Evolutionary conservation across 2,113 vertebrate genomes (phyloP).

Genomic region (Carettochelys insculpta): DNA sequence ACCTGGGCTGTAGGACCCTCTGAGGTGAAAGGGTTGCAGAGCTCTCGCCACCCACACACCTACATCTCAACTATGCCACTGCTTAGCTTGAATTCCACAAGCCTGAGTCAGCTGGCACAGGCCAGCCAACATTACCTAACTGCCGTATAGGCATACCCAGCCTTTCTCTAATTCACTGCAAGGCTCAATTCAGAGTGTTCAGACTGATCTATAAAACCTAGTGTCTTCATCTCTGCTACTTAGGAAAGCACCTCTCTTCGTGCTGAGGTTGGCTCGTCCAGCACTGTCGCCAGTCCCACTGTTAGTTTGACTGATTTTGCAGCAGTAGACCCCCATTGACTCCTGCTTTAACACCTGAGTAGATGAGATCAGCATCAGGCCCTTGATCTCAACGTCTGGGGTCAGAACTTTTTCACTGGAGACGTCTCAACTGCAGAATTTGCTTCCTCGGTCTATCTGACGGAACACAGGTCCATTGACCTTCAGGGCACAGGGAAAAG

Average conservation of each 20-base stretch:
- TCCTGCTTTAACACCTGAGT: background rate
- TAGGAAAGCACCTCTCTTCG: background rate
- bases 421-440: background rate
- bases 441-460: accelerated
- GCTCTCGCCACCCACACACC: background rate
- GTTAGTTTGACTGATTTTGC: background rate
- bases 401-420: background rate
- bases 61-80: background rate
- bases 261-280: accelerated
- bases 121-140: background rate
- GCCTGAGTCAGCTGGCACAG: background rate
- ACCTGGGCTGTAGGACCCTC: background rate
- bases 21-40: background rate
- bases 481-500: background rate
- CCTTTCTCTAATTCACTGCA: background rate
- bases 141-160: background rate
- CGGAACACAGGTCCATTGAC: background rate
- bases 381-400: background rate
- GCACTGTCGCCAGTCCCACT: background rate
- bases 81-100: background rate
- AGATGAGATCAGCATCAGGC: background rate
- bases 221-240: background rate
- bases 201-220: background rate
- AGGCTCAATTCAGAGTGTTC: background rate
- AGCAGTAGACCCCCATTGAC: background rate